These are phyloP conservation scores for Maconellicoccus hirsutus DNA, from an alignment of 1,140 invertebrate genomes.

Conservation along the genomic window DNA sequence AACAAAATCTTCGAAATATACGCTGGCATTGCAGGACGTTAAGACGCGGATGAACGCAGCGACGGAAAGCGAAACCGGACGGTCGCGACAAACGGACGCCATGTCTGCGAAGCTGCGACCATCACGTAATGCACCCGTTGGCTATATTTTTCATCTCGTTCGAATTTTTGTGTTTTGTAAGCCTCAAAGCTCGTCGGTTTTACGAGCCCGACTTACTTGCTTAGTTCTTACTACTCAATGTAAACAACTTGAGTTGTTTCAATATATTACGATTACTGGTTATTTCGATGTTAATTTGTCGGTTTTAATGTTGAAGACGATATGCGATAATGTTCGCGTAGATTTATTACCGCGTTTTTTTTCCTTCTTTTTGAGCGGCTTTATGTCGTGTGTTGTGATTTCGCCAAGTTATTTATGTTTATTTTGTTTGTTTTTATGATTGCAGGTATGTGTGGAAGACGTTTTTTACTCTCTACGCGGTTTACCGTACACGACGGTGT, in stretches of 20 bases:
- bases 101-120: no score
- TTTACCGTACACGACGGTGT: no score
- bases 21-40: no score
- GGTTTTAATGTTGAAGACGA: background rate
- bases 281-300: slow-evolving; percentile 3
- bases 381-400: background rate
- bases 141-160: background rate
- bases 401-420: background rate
- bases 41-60: background rate
- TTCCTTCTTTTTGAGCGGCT: background rate
- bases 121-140: background rate
- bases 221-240: background rate
- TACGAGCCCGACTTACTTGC: no score
- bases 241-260: background rate
- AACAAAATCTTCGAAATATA: no score
- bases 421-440: background rate
- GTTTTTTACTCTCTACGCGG: no score
- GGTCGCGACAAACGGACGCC: background rate
- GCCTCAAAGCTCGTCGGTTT: no score
- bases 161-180: no score
- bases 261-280: background rate
- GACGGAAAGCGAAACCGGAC: background rate
- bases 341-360: background rate
- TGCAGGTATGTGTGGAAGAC: background rate
- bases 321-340: background rate